phyloP scores from a whole-genome alignment of 1,140 invertebrate genomes.

The Trachymyrmex septentrionalis region DNA sequence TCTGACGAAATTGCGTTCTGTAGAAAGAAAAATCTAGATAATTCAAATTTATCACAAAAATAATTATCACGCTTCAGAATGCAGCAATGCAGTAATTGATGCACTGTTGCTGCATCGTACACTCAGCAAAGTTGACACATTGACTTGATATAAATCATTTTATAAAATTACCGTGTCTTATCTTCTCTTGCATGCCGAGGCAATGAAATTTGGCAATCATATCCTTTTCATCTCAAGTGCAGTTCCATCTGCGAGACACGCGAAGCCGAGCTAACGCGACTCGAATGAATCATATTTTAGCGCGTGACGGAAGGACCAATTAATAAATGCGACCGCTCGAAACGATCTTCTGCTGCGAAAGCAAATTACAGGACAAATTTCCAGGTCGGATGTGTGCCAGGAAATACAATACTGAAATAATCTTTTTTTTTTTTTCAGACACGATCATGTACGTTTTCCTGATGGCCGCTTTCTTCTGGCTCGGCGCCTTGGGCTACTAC shows the following conservation, averaged over 20 bases:
- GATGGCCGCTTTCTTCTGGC: conserved; percentile 93
- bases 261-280: not conserved
- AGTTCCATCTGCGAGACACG: conserved; percentile 12
- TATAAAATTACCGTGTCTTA: not conserved
- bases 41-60: not conserved
- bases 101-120: not conserved
- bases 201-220: not conserved
- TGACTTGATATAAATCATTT: not conserved
- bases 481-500: conserved; percentile 94
- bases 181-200: not conserved
- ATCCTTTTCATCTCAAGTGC: conserved; percentile 35
- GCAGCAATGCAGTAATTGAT: not conserved
- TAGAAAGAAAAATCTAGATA: conserved; percentile 11
- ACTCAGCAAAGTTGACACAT: not conserved
- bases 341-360: not conserved
- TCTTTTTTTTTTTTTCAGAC: conserved; percentile 88
- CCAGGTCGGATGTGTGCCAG: not conserved
- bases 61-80: not conserved
- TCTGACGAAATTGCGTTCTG: not conserved
- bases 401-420: not conserved
- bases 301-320: conserved; percentile 18
- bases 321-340: conserved; percentile 13
- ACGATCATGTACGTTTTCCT: conserved; percentile 91
- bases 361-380: not conserved
- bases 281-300: conserved; percentile 33